Evolutionary conservation across 2,888 invertebrate species (phyloP).

Genomic region (Pachymerium ferrugineum): DNA sequence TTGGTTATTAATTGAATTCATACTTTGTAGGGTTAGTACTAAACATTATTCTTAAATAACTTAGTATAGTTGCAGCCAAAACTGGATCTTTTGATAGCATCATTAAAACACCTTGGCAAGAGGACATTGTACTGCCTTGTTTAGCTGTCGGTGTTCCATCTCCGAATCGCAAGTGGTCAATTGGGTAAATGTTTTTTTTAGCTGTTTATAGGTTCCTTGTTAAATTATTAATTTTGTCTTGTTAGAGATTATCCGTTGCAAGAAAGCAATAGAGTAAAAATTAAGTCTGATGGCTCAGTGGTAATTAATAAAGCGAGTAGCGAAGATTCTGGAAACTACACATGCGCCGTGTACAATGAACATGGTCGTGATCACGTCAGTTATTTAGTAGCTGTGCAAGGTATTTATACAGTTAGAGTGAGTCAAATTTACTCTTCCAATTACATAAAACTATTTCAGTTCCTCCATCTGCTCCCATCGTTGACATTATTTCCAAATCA

Average conservation of each 20-base stretch:
- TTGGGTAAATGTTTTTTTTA: background rate
- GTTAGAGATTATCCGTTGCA: background rate
- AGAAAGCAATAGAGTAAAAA: background rate
- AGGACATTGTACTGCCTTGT: slow-evolving; percentile 14
- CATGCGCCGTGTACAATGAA: background rate
- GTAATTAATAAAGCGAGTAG: background rate
- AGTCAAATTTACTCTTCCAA: too few species aligned
- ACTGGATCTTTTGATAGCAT: slow-evolving; percentile 3
- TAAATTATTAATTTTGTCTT: too few species aligned
- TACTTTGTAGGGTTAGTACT: too few species aligned
- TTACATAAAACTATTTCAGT: background rate
- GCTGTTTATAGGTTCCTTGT: too few species aligned
- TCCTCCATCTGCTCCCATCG: slow-evolving; percentile 7
- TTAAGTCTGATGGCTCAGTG: background rate
- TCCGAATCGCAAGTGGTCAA: slow-evolving; percentile 22
- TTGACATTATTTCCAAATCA: background rate
- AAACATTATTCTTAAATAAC: too few species aligned
- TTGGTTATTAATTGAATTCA: too few species aligned
- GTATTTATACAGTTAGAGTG: background rate
- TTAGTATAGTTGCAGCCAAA: slow-evolving; percentile 30
- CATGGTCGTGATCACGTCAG: background rate
- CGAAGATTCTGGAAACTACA: background rate
- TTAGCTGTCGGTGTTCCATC: background rate
- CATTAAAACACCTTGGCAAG: slow-evolving; percentile 23
- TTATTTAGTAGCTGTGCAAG: background rate